Conservation (phyloP, 2,113 vertebrate species). For the Colaptes auratus region DNA sequence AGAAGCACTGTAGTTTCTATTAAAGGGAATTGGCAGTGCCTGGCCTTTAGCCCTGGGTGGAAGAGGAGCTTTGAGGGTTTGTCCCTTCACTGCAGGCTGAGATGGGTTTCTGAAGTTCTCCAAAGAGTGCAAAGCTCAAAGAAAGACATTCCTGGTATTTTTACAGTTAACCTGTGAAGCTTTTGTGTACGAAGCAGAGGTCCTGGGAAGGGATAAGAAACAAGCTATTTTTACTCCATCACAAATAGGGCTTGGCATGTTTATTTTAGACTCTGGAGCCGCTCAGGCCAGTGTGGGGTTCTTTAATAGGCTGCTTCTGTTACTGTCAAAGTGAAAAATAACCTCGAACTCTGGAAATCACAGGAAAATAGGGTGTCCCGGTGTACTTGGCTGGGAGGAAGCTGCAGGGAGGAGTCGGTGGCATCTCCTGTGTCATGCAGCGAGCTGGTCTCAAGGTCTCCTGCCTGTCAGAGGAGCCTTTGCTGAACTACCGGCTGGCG, state of each 20-base stretch:
- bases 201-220: slow-evolving; percentile 71
- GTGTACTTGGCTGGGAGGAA: neutral
- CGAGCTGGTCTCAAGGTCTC: rapidly evolving
- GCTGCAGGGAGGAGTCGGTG: neutral
- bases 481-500: neutral
- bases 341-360: slow-evolving; percentile 21
- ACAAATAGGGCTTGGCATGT: slow-evolving; percentile 63
- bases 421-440: rapidly evolving
- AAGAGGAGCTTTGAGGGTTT: neutral
- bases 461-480: neutral
- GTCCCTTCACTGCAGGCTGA: rapidly evolving
- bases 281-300: slow-evolving; percentile 13
- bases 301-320: slow-evolving; percentile 59
- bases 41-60: neutral
- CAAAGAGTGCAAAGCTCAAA: neutral
- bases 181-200: slow-evolving; percentile 21
- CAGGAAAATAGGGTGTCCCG: neutral
- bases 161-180: slow-evolving; percentile 53
- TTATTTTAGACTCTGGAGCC: slow-evolving; percentile 61
- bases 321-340: slow-evolving; percentile 52
- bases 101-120: neutral
- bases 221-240: slow-evolving; percentile 74
- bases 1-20: slow-evolving; percentile 19
- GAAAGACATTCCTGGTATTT: slow-evolving; percentile 1
- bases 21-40: neutral